Conservation (phyloP, 1,140 invertebrate species). For the Parapsyche elsis region DNA sequence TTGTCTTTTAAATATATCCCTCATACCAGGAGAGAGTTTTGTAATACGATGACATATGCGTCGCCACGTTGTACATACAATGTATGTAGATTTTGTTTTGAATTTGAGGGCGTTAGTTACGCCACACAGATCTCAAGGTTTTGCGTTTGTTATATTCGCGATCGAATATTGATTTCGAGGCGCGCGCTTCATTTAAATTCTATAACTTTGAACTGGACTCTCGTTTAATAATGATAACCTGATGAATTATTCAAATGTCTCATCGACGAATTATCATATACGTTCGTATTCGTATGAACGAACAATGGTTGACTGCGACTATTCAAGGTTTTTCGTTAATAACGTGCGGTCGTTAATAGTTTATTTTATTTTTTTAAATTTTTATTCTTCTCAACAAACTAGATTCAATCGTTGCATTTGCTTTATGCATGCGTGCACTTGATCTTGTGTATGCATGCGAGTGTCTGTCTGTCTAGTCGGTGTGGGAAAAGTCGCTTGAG, state of each 20-base stretch:
- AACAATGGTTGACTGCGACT: not conserved
- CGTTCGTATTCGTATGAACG: not conserved
- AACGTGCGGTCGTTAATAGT: not conserved
- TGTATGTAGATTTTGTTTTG: no score
- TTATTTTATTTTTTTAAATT: no score
- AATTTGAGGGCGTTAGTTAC: no score
- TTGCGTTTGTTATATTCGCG: not conserved
- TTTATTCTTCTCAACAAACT: not conserved
- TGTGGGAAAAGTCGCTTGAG: not conserved
- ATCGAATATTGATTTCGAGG: not conserved
- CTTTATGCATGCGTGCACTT: conserved; percentile 24
- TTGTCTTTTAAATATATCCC: no score
- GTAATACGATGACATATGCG: no score
- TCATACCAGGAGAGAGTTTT: no score
- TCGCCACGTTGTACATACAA: no score
- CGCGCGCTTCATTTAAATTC: conserved; percentile 22
- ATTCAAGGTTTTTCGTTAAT: not conserved
- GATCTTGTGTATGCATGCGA: conserved; percentile 19
- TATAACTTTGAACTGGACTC: conserved; percentile 31
- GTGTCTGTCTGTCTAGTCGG: not conserved
- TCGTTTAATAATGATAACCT: conserved; percentile 6
- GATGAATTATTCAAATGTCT: conserved; percentile 12
- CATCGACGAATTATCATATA: conserved; percentile 17
- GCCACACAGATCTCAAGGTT: no score
- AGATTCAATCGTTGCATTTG: conserved; percentile 1